These are phyloP conservation scores for Tangara arthus DNA, from an alignment of 2,797 vertebrate species.

Conservation along the genomic window DNA sequence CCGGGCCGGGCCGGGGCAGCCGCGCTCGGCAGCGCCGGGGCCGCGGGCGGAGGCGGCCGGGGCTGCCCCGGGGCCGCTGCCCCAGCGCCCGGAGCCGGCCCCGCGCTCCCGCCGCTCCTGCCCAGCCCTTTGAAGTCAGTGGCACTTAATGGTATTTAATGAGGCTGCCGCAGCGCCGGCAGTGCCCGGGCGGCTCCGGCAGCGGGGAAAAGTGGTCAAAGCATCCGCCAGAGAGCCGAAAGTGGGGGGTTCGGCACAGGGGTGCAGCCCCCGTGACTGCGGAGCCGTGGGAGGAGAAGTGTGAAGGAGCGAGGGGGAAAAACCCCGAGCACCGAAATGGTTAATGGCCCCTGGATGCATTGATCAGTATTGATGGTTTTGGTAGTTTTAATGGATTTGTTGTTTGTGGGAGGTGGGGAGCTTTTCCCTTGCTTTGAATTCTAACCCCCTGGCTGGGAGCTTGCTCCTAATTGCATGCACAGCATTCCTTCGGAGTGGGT, in stretches of 20 bases:
- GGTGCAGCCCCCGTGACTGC: neutral
- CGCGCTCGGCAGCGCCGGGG: neutral
- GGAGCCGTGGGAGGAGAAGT: neutral
- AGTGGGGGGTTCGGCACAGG: neutral
- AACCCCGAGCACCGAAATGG: constrained; percentile 10
- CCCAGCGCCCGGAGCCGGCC: neutral
- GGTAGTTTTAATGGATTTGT: constrained; percentile 81
- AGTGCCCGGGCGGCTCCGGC: neutral
- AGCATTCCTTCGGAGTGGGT: constrained; percentile 92
- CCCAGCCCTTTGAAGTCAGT: constrained; percentile 3
- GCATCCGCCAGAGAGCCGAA: neutral
- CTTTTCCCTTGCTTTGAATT: constrained; percentile 69
- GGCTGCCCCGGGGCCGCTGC: neutral
- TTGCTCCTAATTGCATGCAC: constrained; percentile 86
- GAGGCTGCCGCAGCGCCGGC: neutral
- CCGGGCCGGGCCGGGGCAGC: neutral
- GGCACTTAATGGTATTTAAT: neutral
- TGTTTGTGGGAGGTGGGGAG: constrained; percentile 75
- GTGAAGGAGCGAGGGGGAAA: neutral
- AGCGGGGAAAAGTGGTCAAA: neutral
- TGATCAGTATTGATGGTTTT: constrained; percentile 88
- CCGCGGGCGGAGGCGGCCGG: neutral
- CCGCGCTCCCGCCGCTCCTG: neutral
- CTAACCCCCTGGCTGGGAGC: constrained; percentile 73
- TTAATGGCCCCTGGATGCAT: constrained; percentile 73